Evolutionary conservation across 1,140 invertebrate species (phyloP).

Genomic region (Drosophila bocqueti): DNA sequence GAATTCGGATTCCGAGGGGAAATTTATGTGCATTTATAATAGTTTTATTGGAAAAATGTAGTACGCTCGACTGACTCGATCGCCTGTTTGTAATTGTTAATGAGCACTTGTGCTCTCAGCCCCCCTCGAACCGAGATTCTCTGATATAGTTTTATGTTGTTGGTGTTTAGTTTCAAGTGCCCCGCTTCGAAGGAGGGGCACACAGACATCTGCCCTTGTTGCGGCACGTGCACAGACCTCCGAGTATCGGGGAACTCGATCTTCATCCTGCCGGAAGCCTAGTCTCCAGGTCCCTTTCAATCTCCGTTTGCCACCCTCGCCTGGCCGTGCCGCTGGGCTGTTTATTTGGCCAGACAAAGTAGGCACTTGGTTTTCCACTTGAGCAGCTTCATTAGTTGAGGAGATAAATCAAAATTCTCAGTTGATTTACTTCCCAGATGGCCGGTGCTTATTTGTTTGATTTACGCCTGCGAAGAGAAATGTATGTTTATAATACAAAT

Average conservation of each 20-base stretch:
- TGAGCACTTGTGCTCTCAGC: constrained; percentile 57
- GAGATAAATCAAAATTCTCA: constrained; percentile 57
- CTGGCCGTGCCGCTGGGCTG: constrained; percentile 8
- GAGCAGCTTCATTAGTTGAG: constrained; percentile 56
- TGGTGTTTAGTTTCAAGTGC: constrained; percentile 51
- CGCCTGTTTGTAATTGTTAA: constrained; percentile 66
- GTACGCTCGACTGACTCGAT: constrained; percentile 39
- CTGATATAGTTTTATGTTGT: constrained; percentile 36
- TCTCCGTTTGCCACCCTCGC: constrained; percentile 23
- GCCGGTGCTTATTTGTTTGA: constrained; percentile 19
- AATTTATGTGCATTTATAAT: constrained; percentile 81
- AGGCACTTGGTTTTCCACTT: constrained; percentile 53
- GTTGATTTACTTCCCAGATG: constrained; percentile 55
- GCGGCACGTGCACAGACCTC: constrained; percentile 71
- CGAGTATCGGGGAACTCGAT: constrained; percentile 35
- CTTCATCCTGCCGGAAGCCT: constrained; percentile 61
- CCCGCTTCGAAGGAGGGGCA: constrained; percentile 6
- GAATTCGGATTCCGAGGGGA: constrained; percentile 22
- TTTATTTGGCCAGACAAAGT: constrained; percentile 48
- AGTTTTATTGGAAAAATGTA: constrained; percentile 72
- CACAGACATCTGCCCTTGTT: constrained; percentile 44
- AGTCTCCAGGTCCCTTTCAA: neutral
- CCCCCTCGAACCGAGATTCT: constrained; percentile 37
- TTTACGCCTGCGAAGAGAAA: constrained; percentile 4
- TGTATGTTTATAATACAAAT: neutral